Evolutionary conservation across 2,113 vertebrate genomes (phyloP).

Genomic region (Pampusana beccarii): DNA sequence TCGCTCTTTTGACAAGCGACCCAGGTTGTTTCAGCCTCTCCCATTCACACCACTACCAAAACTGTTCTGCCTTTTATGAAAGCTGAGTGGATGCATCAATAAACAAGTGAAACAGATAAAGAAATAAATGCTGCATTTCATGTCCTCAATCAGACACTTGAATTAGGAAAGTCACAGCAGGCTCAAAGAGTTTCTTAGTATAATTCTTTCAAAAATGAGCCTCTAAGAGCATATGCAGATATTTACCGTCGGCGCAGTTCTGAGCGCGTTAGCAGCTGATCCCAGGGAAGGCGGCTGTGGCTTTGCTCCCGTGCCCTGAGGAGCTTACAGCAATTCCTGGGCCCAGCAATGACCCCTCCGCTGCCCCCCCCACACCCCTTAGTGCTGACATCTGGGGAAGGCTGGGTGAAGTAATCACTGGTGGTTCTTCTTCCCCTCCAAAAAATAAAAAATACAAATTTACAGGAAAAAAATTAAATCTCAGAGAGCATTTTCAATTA

Average conservation of each 20-base stretch:
- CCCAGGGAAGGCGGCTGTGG: not conserved
- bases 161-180: not conserved
- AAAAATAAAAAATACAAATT: not conserved
- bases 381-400: not conserved
- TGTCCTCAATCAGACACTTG: not conserved
- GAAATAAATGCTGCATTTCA: not conserved
- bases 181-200: not conserved
- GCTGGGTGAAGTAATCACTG: not conserved
- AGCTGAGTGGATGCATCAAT: not conserved
- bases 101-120: not conserved
- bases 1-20: not conserved
- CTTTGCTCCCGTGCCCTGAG: not conserved
- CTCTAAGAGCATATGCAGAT: not conserved
- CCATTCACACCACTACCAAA: not conserved
- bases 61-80: not conserved
- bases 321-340: not conserved
- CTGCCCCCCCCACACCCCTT: not conserved
- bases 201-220: not conserved
- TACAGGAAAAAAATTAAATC: not conserved
- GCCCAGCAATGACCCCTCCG: not conserved
- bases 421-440: not conserved
- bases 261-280: not conserved
- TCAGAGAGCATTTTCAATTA: not conserved
- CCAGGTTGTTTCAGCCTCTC: not conserved
- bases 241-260: not conserved